phyloP scores from a whole-genome alignment of 2,113 vertebrate genomes.

The Platichthys stellatus region DNA sequence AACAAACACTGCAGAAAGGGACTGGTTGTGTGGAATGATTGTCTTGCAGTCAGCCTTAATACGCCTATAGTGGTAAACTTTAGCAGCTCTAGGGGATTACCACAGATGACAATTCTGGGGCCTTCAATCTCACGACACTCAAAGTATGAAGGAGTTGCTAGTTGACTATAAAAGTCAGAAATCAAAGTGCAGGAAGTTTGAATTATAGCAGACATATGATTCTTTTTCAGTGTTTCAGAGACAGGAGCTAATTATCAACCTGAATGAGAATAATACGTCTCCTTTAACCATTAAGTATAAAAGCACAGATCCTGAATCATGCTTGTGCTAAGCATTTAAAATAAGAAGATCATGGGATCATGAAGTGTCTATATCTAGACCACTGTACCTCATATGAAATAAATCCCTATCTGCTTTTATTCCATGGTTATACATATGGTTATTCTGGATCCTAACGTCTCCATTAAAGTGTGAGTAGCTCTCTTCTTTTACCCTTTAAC shows the following conservation, averaged over 20 bases:
- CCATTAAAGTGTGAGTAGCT: neutral
- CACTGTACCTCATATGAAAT: neutral
- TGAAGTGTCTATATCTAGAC: neutral
- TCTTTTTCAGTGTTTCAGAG: no score
- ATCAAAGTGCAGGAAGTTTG: no score
- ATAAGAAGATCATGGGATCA: neutral
- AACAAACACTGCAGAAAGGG: constrained; percentile 7
- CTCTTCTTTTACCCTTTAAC: neutral
- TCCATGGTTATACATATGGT: neutral
- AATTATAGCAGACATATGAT: no score
- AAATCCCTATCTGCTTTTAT: neutral
- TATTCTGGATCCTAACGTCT: neutral
- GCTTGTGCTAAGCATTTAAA: neutral
- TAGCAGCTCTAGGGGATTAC: neutral
- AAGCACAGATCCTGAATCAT: no score
- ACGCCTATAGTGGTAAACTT: neutral
- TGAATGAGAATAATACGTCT: no score
- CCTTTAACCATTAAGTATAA: no score
- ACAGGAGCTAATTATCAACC: no score
- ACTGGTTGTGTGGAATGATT: neutral
- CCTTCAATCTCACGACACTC: neutral
- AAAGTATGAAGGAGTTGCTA: neutral
- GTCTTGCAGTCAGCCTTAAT: neutral
- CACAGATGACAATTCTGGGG: neutral
- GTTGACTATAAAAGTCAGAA: no score